Conservation (phyloP, 2,797 vertebrate species). For the Lutjanus campechanus region DNA sequence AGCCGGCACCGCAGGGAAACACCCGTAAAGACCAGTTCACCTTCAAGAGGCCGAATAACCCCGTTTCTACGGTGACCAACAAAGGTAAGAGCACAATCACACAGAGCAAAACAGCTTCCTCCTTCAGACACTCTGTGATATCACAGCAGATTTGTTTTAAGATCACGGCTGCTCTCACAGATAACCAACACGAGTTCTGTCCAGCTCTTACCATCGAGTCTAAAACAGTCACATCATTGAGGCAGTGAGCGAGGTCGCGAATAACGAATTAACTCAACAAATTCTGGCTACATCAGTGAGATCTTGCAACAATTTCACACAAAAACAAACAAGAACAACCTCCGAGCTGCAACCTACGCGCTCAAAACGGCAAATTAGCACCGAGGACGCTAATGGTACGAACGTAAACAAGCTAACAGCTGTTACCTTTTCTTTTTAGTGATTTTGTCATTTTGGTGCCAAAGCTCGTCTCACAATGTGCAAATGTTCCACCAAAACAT, state of each 20-base stretch:
- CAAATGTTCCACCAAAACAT: too few relatives aligned
- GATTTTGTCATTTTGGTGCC: too few relatives aligned
- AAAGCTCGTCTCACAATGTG: too few relatives aligned
- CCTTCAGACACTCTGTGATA: neutral
- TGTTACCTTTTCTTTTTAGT: too few relatives aligned
- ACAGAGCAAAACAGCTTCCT: neutral
- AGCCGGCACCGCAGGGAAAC: neutral
- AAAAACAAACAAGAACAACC: too few relatives aligned
- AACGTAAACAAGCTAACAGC: too few relatives aligned
- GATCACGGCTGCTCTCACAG: neutral
- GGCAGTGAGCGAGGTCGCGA: neutral
- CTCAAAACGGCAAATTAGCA: too few relatives aligned
- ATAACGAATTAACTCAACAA: neutral
- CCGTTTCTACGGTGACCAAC: neutral
- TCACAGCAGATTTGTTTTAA: neutral
- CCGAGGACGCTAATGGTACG: too few relatives aligned
- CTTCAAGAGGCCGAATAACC: constrained; percentile 70
- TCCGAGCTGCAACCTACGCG: too few relatives aligned
- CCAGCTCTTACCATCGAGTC: neutral
- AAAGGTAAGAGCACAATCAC: constrained; percentile 60
- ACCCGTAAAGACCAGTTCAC: constrained; percentile 8
- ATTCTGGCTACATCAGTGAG: too few relatives aligned
- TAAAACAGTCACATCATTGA: neutral
- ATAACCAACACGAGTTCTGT: neutral
- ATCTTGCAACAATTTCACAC: too few relatives aligned